Base-by-base conservation (phyloP, 2,797 vertebrate species). In the Aotus griseimembra region DNA sequence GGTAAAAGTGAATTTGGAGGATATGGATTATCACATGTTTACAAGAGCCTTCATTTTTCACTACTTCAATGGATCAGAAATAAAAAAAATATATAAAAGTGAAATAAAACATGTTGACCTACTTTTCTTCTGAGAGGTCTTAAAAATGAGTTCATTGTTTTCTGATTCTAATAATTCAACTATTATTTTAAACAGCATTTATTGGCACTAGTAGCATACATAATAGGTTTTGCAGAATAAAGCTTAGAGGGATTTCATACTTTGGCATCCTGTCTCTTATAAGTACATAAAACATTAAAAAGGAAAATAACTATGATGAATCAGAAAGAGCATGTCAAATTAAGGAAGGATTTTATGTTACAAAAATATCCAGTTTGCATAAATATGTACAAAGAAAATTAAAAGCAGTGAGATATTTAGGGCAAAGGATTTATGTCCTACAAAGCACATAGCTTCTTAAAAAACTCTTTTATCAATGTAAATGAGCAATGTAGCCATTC, bases 241-340 rank as follows among this genome's bases (percentile, higher is more conserved):
- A 85, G 20, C 50, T 64, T 79, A 91, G 83, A 95, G 39, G 67
- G 46, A 93, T 91, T 88, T 93, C 50, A 55, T 3, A 94, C 12
- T 52, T 30, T 88, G 95, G 97, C 50, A 17, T 57, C 46, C 96
- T 95, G 33, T 95, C 0, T 19, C 14, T 6, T 92, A 1, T 57
- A 93, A 92, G 90, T 73, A 95, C 58, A 57, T 73, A 96, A 96
- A 95, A 76, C 1, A 2, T 95, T 67, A 83, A 33, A 79, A 48
- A 84, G 81, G 64, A 46, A 76, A 89, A 64, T 67, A 1, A 36
- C 1, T 77, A 73, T 55, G 50, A 19, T 64, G 61, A 57, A 84
- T 83, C 80, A 93, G 7, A 89, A 85, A 48, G 41, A 79, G 30
- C 26, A 92, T 90, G 1, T 84, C 33, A 46, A 2, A 52, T 3